Conservation (phyloP, 2,888 invertebrate genomes). For the Cyrtodaria siliqua region DNA sequence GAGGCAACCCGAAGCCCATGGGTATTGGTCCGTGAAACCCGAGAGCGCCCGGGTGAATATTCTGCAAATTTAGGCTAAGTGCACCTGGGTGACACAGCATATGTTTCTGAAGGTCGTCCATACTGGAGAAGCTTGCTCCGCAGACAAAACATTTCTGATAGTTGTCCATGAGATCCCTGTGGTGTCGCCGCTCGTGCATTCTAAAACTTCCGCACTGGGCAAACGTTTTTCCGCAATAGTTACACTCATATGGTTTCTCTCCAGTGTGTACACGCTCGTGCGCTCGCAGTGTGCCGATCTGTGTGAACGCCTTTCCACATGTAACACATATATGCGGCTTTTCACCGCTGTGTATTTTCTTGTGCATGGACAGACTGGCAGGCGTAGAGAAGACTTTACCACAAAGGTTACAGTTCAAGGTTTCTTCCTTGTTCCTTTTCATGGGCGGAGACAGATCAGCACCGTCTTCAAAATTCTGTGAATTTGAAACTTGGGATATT, state of each 20-base stretch:
- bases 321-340: conserved; percentile 75
- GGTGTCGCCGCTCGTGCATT: conserved; percentile 82
- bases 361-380: conserved; percentile 79
- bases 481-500: not conserved
- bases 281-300: conserved; percentile 80
- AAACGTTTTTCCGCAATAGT: conserved; percentile 77
- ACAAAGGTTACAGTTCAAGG: conserved; percentile 75
- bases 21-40: conserved; percentile 58
- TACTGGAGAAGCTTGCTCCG: conserved; percentile 75
- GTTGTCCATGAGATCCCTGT: conserved; percentile 73
- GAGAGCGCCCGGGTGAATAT: conserved; percentile 49
- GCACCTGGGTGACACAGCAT: conserved; percentile 76
- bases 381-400: conserved; percentile 80
- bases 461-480: conserved; percentile 48
- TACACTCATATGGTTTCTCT: conserved; percentile 81
- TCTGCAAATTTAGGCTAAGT: conserved; percentile 43
- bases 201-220: conserved; percentile 81
- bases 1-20: conserved; percentile 47
- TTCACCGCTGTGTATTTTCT: conserved; percentile 80
- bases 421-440: conserved; percentile 39
- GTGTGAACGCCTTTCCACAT: conserved; percentile 81
- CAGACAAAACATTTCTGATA: conserved; percentile 79
- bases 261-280: conserved; percentile 81
- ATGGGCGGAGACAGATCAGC: conserved; percentile 54
- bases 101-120: conserved; percentile 79